Evolutionary conservation across 2,888 invertebrate species (phyloP).

Genomic region (Congeria kusceri): DNA sequence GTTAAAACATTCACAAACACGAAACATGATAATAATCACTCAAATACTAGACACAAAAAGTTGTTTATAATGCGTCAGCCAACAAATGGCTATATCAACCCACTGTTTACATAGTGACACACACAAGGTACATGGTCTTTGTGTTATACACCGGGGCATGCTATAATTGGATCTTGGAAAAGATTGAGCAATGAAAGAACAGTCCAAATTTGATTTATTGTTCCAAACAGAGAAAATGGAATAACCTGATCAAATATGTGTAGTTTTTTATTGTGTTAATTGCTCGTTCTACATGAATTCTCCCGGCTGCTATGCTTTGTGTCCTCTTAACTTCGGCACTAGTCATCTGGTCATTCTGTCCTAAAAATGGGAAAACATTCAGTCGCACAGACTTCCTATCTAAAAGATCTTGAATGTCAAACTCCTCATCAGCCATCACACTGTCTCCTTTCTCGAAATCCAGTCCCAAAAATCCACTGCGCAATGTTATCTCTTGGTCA

Average conservation of each 20-base stretch:
- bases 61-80: too few species aligned
- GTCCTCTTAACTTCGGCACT: conserved; percentile 1
- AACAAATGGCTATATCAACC: too few species aligned
- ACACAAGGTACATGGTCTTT: too few species aligned
- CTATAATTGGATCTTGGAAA: too few species aligned
- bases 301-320: conserved; percentile 21
- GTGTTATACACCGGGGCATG: too few species aligned
- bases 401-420: conserved; percentile 30
- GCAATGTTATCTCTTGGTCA: conserved; percentile 22
- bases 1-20: too few species aligned
- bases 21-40: too few species aligned
- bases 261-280: conserved; percentile 25
- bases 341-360: conserved; percentile 20
- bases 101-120: too few species aligned
- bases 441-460: conserved; percentile 17
- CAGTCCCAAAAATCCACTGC: conserved; percentile 17
- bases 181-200: too few species aligned
- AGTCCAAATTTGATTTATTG: too few species aligned
- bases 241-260: conserved; percentile 30
- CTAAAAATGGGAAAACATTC: conserved; percentile 14
- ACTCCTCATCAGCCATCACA: conserved; percentile 37
- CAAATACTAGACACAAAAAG: too few species aligned
- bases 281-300: conserved; percentile 28
- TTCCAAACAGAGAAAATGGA: too few species aligned
- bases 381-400: conserved; percentile 1